phyloP scores from a whole-genome alignment of 2,888 invertebrate genomes.

The Brenthis hecate region DNA sequence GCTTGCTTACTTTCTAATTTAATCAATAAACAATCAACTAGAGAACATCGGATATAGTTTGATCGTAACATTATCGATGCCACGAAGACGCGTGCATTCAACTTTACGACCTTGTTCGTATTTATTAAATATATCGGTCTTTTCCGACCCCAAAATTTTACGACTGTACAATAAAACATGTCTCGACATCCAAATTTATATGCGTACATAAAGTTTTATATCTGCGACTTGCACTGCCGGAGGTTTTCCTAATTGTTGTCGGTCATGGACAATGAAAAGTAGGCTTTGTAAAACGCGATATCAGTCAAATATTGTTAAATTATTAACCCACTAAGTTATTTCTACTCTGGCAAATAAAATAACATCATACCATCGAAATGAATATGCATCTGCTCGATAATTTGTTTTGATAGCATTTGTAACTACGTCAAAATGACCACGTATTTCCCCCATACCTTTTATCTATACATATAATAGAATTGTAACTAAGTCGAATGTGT shows the following conservation, averaged over 20 bases:
- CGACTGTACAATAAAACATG: constrained; percentile 80
- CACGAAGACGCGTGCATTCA: constrained; percentile 76
- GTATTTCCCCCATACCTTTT: no score
- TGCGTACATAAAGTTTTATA: constrained; percentile 82
- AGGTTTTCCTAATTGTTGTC: constrained; percentile 77
- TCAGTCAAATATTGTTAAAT: constrained; percentile 36
- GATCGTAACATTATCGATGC: constrained; percentile 67
- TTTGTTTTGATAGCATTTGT: no score
- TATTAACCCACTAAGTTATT: neutral
- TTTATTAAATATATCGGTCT: constrained; percentile 82
- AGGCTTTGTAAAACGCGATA: constrained; percentile 58
- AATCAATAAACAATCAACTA: constrained; percentile 45
- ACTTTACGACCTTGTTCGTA: constrained; percentile 79
- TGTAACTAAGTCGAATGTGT: no score
- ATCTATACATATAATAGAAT: no score
- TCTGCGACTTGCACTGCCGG: constrained; percentile 75
- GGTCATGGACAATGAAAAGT: constrained; percentile 68
- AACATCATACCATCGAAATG: no score
- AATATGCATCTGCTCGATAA: no score
- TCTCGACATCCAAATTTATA: constrained; percentile 82
- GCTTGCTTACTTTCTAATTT: constrained; percentile 35
- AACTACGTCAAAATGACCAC: no score
- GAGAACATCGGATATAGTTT: constrained; percentile 63
- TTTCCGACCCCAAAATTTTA: constrained; percentile 80
- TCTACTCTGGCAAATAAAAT: neutral